Evolutionary conservation across 2,888 invertebrate genomes (phyloP), one percentile per base, ranked within the genome.

Genomic region (Drosophila anceps): DNA sequence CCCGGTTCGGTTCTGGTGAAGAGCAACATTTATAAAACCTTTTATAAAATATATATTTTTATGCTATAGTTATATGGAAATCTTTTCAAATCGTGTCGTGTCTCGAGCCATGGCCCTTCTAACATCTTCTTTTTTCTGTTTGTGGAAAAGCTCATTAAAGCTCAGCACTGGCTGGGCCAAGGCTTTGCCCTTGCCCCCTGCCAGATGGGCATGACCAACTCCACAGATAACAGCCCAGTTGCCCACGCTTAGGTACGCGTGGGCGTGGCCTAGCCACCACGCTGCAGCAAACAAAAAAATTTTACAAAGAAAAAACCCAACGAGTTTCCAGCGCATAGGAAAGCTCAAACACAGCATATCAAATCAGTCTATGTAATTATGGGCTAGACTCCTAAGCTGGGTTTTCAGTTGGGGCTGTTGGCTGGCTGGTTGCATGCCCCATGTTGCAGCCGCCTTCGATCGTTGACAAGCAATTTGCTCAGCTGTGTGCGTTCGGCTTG

Each of bases 381-480:
- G 69, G 68, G 69, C 55, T 69, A 73, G 68, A 29, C 55, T 24
- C 50, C 53, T 20, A 15, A 53, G 53, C 35, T 37, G 53, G 29
- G 48, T 12, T 31, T 20, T 39, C 24, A 24, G 29, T 12, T 39
- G 12, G 13, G 20, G 20, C 20, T 33, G 27, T 6, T 43, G 18
- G 10, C 27, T 27, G 27, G 46, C 58, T 27, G 31, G 57, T 15
- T 33, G 57, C 57, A 44, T 54, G 58, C 53, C 46, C 58, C 59
- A 58, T 35, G 73, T 61, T 60, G 48, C 48, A 46, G 58, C 41
- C 71, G 82, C 79, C 87, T 73, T 70, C 84, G 88, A 88, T 83
- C 73, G 84, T 88, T 84, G 84, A 84, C 84, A 84, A 88, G 84
- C 84, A 88, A 84, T 85, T 84, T 84, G 72, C 84, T 84, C 71